These are phyloP conservation scores for Dasypogon diadema DNA, from an alignment of 2,888 invertebrate genomes.

Conservation along the genomic window DNA sequence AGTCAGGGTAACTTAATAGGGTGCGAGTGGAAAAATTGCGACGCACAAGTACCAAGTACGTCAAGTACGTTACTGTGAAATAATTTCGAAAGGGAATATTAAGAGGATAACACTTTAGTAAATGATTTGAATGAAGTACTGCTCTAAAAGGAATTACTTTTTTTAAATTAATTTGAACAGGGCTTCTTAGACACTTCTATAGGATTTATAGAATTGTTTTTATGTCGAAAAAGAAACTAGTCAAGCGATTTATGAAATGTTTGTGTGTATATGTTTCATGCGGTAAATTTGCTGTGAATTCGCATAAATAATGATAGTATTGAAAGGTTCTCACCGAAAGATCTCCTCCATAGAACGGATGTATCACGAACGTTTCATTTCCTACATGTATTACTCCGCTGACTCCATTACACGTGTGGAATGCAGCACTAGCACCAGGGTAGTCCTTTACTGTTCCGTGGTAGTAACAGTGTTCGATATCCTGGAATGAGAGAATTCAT, in stretches of 20 bases:
- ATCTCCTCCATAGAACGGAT: constrained; percentile 97
- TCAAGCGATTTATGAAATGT: no score
- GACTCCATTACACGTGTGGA: constrained; percentile 98
- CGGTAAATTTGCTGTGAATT: no score
- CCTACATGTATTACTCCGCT: constrained; percentile 97
- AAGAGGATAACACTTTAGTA: neutral
- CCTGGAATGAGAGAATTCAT: constrained; percentile 71
- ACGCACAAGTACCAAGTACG: neutral
- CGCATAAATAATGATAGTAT: constrained; percentile 18
- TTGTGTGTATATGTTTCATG: no score
- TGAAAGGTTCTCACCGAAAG: constrained; percentile 84
- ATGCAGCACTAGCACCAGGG: constrained; percentile 95
- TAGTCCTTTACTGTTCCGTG: constrained; percentile 98
- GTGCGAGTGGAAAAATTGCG: neutral
- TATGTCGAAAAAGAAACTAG: no score
- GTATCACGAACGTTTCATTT: constrained; percentile 98
- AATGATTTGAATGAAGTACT: neutral
- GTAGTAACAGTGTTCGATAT: constrained; percentile 98
- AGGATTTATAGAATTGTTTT: neutral
- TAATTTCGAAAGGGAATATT: neutral
- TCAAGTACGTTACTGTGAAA: neutral
- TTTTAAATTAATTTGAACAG: constrained; percentile 22
- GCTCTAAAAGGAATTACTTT: neutral
- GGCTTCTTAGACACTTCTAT: no score
- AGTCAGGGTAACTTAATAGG: neutral